Evolutionary conservation across 2,113 vertebrate genomes (phyloP).

Genomic region (Hyla sarda): DNA sequence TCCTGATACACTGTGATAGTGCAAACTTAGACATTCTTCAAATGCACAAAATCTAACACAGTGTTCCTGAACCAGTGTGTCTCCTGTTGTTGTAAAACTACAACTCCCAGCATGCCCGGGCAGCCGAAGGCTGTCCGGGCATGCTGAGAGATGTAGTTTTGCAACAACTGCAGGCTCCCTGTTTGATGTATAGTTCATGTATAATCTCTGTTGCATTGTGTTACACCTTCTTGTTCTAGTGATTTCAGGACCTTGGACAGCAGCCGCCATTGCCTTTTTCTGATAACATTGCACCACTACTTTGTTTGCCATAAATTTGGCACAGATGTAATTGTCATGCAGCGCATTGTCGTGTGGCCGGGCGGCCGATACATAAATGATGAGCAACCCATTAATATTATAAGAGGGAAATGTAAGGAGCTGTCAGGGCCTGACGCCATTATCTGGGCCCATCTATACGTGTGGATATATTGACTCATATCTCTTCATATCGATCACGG

Average conservation of each 20-base stretch:
- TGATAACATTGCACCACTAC: neutral
- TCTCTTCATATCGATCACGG: constrained; percentile 45
- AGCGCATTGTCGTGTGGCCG: constrained; percentile 22
- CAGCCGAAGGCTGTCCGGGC: no score
- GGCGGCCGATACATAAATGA: constrained; percentile 45
- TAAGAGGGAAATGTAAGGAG: constrained; percentile 8
- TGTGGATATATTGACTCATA: constrained; percentile 55
- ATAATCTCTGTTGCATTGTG: neutral
- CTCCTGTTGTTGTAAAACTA: no score
- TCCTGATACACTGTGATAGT: no score
- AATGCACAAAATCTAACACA: no score
- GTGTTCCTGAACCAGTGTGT: no score
- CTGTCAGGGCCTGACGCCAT: constrained; percentile 28
- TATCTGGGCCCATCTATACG: constrained; percentile 34
- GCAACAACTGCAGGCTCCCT: no score
- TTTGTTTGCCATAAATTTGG: constrained; percentile 45
- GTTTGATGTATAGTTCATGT: no score
- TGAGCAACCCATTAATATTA: constrained; percentile 51
- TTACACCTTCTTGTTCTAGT: neutral
- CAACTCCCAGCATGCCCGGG: no score
- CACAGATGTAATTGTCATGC: constrained; percentile 28
- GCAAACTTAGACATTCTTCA: no score
- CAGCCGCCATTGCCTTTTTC: neutral
- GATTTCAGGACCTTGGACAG: constrained; percentile 22
- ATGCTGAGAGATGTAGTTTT: no score